Conservation (phyloP, 2,113 vertebrate genomes). For the Harpagus bidentatus region DNA sequence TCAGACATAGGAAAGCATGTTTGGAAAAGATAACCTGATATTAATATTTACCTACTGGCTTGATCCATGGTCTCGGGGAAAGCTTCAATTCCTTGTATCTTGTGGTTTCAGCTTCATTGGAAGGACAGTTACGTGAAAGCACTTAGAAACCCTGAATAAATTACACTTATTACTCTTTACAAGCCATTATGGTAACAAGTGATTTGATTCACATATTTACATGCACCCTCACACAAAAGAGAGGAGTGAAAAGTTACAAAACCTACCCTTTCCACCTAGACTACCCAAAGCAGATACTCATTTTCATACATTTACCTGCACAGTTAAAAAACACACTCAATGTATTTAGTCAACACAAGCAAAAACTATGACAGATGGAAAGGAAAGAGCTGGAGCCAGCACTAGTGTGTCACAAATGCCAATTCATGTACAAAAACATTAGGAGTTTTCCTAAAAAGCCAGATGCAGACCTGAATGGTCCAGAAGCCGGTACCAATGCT, state of each 20-base stretch:
- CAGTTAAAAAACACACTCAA: neutral
- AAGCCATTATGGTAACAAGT: neutral
- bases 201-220: neutral
- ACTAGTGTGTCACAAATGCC: neutral
- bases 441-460: constrained; percentile 4
- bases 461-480: neutral
- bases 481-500: neutral
- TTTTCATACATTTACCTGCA: neutral
- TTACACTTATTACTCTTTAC: neutral
- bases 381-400: neutral
- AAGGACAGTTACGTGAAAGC: neutral
- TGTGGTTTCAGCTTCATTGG: neutral
- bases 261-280: neutral
- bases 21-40: neutral
- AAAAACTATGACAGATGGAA: constrained; percentile 11
- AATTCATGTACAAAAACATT: neutral
- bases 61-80: neutral
- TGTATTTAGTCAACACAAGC: neutral
- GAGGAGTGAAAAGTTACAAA: neutral
- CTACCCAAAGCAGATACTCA: neutral
- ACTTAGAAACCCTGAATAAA: neutral
- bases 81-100: neutral
- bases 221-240: neutral
- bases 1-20: neutral
- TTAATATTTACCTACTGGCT: neutral